A percentile compares a stretch with the other conserved stretches of the same genome.
phyloP scores from a whole-genome alignment of 2,888 invertebrate genomes.

The Prosapia bicincta region DNA sequence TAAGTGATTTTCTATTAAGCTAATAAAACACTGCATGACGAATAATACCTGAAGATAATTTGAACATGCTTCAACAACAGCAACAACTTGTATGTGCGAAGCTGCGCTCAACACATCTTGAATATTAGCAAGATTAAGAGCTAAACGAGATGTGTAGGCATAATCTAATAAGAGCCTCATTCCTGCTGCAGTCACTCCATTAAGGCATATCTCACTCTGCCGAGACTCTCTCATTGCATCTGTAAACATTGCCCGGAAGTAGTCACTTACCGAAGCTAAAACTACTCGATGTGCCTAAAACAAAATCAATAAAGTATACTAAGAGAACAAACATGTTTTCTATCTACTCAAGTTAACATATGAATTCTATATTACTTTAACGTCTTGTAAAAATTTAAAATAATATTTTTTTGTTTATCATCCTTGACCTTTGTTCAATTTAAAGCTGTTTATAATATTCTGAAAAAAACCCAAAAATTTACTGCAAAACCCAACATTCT shows the following conservation, averaged over 20 bases:
- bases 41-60: constrained; percentile 52
- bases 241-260: constrained; percentile 73
- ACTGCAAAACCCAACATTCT: no score
- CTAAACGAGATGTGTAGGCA: constrained; percentile 63
- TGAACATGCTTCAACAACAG: constrained; percentile 64
- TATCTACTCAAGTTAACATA: no score
- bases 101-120: constrained; percentile 67
- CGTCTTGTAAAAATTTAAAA: no score
- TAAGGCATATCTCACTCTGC: constrained; percentile 60
- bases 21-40: no score
- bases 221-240: constrained; percentile 64
- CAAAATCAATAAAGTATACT: no score
- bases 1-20: no score
- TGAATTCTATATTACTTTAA: no score
- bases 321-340: no score
- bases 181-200: constrained; percentile 63
- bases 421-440: no score
- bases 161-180: constrained; percentile 62
- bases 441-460: no score
- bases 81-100: constrained; percentile 62
- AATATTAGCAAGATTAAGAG: constrained; percentile 59
- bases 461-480: no score
- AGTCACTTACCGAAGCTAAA: constrained; percentile 67
- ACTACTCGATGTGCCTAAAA: constrained; percentile 64
- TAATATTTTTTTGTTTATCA: no score